Conservation (phyloP, 2,113 vertebrate genomes). For the human (Homo sapiens) region GRCh38 chr5:159901001-159901500, state of each 20-base stretch:
- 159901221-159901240: neutral
- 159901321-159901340: neutral
- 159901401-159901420: accelerated
- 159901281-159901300: neutral
- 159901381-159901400: no score
- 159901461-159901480: neutral
- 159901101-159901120: neutral
- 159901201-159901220: neutral
- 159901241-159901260: neutral
- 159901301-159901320: neutral
- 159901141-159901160: neutral
- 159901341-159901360: neutral
- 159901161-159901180: neutral
- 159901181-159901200: neutral
- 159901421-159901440: neutral
- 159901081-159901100: no score
- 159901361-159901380: neutral
- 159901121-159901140: neutral
- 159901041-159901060: neutral
- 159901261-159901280: neutral
- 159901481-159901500: neutral
- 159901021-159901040: neutral
- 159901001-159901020: neutral
- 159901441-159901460: neutral
- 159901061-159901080: no score